Base-by-base conservation (phyloP, 2,888 invertebrate genomes). In the Rambutsinella grinnellia region DNA sequence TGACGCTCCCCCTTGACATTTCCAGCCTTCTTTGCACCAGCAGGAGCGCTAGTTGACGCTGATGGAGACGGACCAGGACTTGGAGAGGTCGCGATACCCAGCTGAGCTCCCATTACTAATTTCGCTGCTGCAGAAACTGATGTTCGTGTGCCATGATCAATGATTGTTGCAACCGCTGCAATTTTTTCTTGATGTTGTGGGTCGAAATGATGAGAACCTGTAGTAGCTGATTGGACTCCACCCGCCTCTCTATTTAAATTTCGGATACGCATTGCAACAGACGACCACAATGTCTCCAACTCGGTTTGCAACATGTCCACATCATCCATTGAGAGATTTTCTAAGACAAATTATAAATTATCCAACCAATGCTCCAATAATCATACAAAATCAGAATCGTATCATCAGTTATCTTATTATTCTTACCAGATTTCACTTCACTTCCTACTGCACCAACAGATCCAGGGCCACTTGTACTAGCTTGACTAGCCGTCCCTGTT, bases 221-320 rank as follows among this genome's bases (percentile, higher is more conserved):
- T 86, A 79, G 15, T 85, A 82, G 72, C 85, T 80, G 67, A 44
- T 36, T 80, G 71, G 0, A 81, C 27, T 21, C 46, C 27, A 2
- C 36, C 36, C 56, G 26, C 81, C 82, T 88, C 88, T 56, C 85
- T 85, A 69, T 87, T 92, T n/a, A 97, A 89, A 76, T 92, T 91
- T 82, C 94, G 89, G 82, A 92, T 90, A 69, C 96, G 89, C 17
- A 95, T 90, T 0, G 94, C 94, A 65, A 93, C 93, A 62, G 93
- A 93, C 0, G 94, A 93, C 24, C 97, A 89, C 61, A 97, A 88
- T 23, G 92, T 92, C 87, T 97, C 97, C 62, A 97, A 87, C 86
- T 97, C 97, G 62, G 93, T 87, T 86, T 97, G 97, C 10, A 97
- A 88, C 1, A 91, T 90, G 86, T 97, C 96, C 58, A 97, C 88